Evolutionary conservation across 2,113 vertebrate genomes (phyloP), one percentile per base, ranked within the genome.

Genomic region (Dissostichus mawsoni): DNA sequence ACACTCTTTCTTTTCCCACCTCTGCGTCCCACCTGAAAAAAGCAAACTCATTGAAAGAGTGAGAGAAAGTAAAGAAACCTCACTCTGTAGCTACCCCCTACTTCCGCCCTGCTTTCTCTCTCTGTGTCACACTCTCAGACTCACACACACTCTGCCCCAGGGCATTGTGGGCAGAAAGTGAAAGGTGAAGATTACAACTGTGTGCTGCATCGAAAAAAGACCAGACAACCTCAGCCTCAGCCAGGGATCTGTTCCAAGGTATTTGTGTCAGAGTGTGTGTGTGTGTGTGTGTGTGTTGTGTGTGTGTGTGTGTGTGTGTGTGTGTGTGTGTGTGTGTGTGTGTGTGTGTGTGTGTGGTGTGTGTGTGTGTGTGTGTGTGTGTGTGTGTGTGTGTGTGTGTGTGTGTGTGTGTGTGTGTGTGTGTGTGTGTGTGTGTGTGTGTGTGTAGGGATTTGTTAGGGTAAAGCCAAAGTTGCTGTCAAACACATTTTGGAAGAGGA

Each of bases 401-500:
- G 71, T 66, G 73, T 45, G 33, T 20, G 56, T 69, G 72, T 48
- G 68, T 8, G 41, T 25, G 70, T 44, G 25, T 70, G 53, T 41
- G 52, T 58, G 52, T n/a, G n/a, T n/a, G n/a, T n/a, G n/a, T n/a
- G n/a, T n/a, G n/a, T n/a, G n/a, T n/a, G n/a, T n/a, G n/a, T n/a
- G n/a, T n/a, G n/a, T n/a, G n/a, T n/a, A n/a, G 48, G 70, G 25
- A 76, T 89, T 77, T 77, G 83, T 84, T 84, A 62, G 68, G 55
- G 66, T 41, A 80, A 71, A 75, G 45, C 59, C n/a, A 20, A 52
- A 59, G 58, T 56, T 85, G 66, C 86, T 82, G 87, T 90, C 83
- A 90, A 83, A 70, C 70, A 76, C 59, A 82, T 79, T 88, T 79
- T 81, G 64, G 53, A 85, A 80, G 77, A 53, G 53, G 12, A 65